phyloP scores from a whole-genome alignment of 2,797 vertebrate genomes.

The Siniperca obscura region DNA sequence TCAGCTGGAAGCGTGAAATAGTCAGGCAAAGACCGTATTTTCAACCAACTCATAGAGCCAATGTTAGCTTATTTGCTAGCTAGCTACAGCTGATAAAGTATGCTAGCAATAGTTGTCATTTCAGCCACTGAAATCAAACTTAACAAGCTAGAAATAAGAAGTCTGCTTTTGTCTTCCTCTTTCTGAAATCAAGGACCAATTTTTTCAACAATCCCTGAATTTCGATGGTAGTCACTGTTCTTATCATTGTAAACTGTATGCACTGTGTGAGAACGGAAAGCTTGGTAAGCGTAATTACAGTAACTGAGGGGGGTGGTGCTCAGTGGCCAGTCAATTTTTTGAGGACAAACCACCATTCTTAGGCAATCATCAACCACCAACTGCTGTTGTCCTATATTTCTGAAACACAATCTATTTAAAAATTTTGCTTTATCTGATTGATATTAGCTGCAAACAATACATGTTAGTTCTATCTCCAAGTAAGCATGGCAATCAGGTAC shows the following conservation, averaged over 20 bases:
- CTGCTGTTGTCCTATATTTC: not conserved
- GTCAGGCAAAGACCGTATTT: too few species aligned
- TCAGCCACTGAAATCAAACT: not conserved
- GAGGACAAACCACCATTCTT: not conserved
- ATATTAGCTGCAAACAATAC: not conserved
- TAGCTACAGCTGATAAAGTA: not conserved
- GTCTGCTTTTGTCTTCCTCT: not conserved
- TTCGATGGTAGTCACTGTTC: not conserved
- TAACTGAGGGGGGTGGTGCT: not conserved
- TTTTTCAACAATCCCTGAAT: not conserved
- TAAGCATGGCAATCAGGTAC: not conserved
- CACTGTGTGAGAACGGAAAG: slow-evolving; percentile 1
- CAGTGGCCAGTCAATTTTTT: not conserved
- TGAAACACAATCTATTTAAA: not conserved
- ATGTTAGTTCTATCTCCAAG: too few species aligned
- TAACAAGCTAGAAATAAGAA: not conserved
- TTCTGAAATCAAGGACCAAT: not conserved
- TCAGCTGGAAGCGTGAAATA: too few species aligned
- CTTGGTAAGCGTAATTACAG: not conserved
- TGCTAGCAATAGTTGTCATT: not conserved
- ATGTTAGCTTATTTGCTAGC: not conserved
- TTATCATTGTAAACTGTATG: not conserved
- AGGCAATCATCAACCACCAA: not conserved
- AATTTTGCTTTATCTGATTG: not conserved
- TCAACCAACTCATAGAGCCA: too few species aligned